Evolutionary conservation across 2,888 invertebrate species (phyloP).

Genomic region (Leuctra nigra): DNA sequence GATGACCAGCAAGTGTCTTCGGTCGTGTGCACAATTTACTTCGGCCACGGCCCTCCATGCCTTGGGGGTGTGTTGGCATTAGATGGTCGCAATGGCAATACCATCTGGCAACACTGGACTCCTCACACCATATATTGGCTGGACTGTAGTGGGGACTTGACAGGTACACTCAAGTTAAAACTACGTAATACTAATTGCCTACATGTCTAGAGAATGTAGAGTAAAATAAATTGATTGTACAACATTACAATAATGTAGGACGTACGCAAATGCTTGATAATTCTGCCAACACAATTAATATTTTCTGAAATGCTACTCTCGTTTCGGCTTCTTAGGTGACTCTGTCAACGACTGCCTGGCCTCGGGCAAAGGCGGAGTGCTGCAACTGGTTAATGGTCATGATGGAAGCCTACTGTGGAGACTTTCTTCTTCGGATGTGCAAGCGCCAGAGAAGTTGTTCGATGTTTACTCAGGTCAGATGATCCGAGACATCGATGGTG

Average conservation of each 20-base stretch:
- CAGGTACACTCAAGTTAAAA: too few relatives aligned
- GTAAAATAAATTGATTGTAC: too few relatives aligned
- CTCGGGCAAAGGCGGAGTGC: slow-evolving; percentile 46
- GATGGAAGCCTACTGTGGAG: slow-evolving; percentile 61
- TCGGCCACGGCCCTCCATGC: slow-evolving; percentile 57
- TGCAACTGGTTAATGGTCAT: slow-evolving; percentile 57
- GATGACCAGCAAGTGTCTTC: slow-evolving; percentile 50
- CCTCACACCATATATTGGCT: slow-evolving; percentile 65
- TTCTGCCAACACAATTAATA: too few relatives aligned
- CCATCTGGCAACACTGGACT: slow-evolving; percentile 69
- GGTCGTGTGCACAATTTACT: slow-evolving; percentile 55
- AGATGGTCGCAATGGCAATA: slow-evolving; percentile 62
- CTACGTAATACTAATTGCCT: too few relatives aligned
- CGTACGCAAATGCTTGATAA: too few relatives aligned
- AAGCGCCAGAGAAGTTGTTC: neutral
- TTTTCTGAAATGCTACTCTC: too few relatives aligned
- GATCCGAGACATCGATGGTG: slow-evolving; percentile 61
- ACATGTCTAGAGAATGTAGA: too few relatives aligned
- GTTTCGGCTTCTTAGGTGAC: too few relatives aligned
- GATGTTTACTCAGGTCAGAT: slow-evolving; percentile 63
- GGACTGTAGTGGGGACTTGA: slow-evolving; percentile 64
- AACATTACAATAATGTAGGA: too few relatives aligned
- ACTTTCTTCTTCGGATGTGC: slow-evolving; percentile 26
- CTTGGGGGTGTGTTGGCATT: slow-evolving; percentile 69
- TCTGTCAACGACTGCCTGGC: slow-evolving; percentile 63